Evolutionary conservation across 2,113 vertebrate species (phyloP), one percentile per base, ranked within the genome.

Genomic region (Eira barbara): DNA sequence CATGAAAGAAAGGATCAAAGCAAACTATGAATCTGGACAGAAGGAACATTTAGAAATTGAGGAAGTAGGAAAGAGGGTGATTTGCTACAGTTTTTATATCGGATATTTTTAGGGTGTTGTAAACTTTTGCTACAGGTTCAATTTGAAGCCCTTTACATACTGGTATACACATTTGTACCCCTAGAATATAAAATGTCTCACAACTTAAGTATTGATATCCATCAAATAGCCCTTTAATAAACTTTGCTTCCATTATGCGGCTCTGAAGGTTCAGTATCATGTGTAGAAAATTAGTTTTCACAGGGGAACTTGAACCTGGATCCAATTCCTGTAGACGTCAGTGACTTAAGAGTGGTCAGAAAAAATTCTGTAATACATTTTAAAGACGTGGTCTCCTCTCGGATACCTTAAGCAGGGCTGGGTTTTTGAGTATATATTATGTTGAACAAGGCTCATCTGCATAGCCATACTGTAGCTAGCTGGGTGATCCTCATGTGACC

Each of bases 71-170:
- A 85, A 79, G 27, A 71, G 34, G 29, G 61, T 21, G 39, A 87
- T 52, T 83, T 79, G 36, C 71, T 85, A 23, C 25, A 59, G 79
- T 29, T 76, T 97, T 94, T 57, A 89, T 36, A n/a, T 82, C 36
- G 82, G 67, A 63, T 86, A 76, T 84, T 93, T 97, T 90, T 81
- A 89, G 91, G 86, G 55, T 34, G 21, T 42, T 81, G 80, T 91
- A 84, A 82, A 86, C 69, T 86, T 88, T 86, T 88, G 82, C 87
- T 80, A 79, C 47, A 23, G 86, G 86, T 97, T 94, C 49, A 23
- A 2, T 73, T 71, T 61, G 74, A 86, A 85, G 36, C 6, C 84
- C 78, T 95, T 94, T 87, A 36, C 55, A 36, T 45, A 83, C 21
- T 42, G n/a, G 18, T 71, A 45, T 34, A 21, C 52, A 65, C 90